Base-by-base conservation (phyloP, 1,140 invertebrate species). In the Danaus melanippus region DNA sequence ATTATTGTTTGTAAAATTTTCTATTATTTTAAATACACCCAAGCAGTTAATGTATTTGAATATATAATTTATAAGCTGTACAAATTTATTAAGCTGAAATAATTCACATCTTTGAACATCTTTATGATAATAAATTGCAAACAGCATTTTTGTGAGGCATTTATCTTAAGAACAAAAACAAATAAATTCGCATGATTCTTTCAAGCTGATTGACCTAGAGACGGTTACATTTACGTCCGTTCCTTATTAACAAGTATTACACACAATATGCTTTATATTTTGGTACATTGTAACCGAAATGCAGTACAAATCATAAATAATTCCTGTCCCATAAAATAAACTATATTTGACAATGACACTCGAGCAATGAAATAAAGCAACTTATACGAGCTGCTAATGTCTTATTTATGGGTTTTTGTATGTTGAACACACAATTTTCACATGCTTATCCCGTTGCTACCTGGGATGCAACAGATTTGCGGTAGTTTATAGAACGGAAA, bases 361-460 rank as follows among this genome's bases (percentile, higher is more conserved):
- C 21, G 21, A 53, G 67, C 71, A 79, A 73, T 68, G 72, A 71
- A 75, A 73, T 71, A 71, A 71, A 70, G 58, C 67, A 59, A 50
- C 46, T 47, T 62, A 71, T 74, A 81, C 71, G 79, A 86, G 65
- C 71, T 83, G 78, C 72, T 84, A 86, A 86, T 86, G 79, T 78
- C 76, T 78, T 84, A 84, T 86, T 86, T 86, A 86, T 84, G 81
- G 73, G 66, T 71, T 72, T 72, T 66, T 67, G 67, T 62, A 51
- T 76, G 69, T 76, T 63, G 65, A 66, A 76, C 75, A 82, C 58
- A 71, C 69, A 76, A 60, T 86, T 84, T 82, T 86, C 81, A 84
- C 81, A 84, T 86, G 78, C 71, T 78, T 79, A 79, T 73, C 54
- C 55, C 42, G 21, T 32, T 32, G 60, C 71, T 79, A 79, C 75